A percentile compares a stretch with the other conserved stretches of the same genome.
These are phyloP conservation scores for Erannis defoliaria DNA, from an alignment of 2,888 invertebrate species.

Conservation along the genomic window DNA sequence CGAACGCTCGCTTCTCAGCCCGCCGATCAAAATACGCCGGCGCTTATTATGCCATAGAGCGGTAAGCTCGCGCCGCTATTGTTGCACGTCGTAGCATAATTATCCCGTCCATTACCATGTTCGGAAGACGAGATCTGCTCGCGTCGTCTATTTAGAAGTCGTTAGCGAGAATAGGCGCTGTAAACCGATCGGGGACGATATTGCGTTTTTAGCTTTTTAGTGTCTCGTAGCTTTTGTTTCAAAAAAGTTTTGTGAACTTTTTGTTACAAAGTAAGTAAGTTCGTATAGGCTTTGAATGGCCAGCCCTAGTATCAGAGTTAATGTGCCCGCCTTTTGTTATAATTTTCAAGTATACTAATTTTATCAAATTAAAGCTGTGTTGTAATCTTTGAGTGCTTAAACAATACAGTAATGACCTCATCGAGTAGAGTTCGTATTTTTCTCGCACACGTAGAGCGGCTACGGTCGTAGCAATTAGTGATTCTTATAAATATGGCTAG, in stretches of 20 bases:
- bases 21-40: conserved; percentile 82
- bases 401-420: conserved; percentile 34
- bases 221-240: conserved; percentile 67
- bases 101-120: conserved; percentile 86
- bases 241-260: conserved; percentile 60
- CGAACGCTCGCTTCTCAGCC: conserved; percentile 75
- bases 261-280: too few species aligned
- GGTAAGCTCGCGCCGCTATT: conserved; percentile 83
- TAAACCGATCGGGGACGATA: conserved; percentile 74
- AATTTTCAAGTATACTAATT: conserved; percentile 43
- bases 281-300: too few species aligned
- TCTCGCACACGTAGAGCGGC: conserved; percentile 26
- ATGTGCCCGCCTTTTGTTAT: too few species aligned
- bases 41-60: conserved; percentile 84
- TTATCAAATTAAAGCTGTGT: conserved; percentile 31
- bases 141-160: conserved; percentile 81
- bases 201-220: conserved; percentile 76
- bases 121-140: conserved; percentile 76
- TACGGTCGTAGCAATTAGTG: conserved; percentile 40
- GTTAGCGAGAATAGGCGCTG: conserved; percentile 77
- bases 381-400: conserved; percentile 22
- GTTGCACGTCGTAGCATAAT: conserved; percentile 85
- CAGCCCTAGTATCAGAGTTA: too few species aligned
- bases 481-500: conserved; percentile 36
- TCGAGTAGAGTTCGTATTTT: conserved; percentile 42